These are phyloP conservation scores for Camptogramma bilineatum DNA, from an alignment of 2,888 invertebrate species.

Conservation along the genomic window DNA sequence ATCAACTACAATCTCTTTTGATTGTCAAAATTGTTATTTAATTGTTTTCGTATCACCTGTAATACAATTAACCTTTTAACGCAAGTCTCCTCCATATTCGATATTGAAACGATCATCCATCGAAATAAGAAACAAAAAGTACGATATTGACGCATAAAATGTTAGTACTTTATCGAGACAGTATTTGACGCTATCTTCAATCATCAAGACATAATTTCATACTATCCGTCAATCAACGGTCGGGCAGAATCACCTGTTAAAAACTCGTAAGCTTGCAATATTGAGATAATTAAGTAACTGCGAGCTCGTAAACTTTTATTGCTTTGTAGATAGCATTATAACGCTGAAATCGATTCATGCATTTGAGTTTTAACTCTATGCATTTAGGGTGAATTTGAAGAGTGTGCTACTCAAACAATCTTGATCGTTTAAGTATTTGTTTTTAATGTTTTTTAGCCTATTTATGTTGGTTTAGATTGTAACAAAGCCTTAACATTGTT, in stretches of 20 bases:
- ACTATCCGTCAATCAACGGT: conserved; percentile 25
- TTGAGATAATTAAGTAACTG: conserved; percentile 32
- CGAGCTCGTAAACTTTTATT: conserved; percentile 26
- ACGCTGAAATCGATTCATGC: conserved; percentile 9
- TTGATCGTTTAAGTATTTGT: neutral
- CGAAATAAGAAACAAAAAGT: neutral
- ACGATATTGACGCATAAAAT: conserved; percentile 15
- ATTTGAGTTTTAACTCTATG: neutral
- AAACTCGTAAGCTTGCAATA: conserved; percentile 25
- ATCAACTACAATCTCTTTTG: neutral
- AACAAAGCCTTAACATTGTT: conserved; percentile 55
- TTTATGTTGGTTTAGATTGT: neutral
- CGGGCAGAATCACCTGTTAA: conserved; percentile 25
- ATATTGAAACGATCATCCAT: neutral
- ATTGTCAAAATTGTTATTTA: too few relatives aligned
- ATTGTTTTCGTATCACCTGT: too few relatives aligned
- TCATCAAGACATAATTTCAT: conserved; percentile 20
- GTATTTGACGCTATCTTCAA: conserved; percentile 21
- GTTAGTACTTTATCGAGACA: conserved; percentile 11
- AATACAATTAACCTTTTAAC: too few relatives aligned
- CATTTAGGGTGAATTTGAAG: neutral
- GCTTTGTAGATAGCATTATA: conserved; percentile 23
- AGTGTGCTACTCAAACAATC: neutral
- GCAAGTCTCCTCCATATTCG: conserved; percentile 1
- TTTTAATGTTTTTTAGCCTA: neutral